Conservation (phyloP, 2,113 vertebrate species). For the Micronisus gabar region DNA sequence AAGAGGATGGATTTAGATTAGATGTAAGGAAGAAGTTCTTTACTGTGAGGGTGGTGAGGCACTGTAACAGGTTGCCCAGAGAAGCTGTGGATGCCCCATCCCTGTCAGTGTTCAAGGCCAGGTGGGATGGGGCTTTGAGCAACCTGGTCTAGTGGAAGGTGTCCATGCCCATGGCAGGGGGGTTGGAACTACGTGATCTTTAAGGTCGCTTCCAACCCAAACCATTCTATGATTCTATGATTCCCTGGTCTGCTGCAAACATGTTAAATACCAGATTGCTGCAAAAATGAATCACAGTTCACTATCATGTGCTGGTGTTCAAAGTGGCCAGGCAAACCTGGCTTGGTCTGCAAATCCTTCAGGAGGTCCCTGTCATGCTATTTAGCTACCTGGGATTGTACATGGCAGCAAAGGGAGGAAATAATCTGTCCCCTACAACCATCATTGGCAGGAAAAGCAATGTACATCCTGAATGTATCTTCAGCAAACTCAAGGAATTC, state of each 20-base stretch:
- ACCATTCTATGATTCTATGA: neutral
- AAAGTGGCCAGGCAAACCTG: neutral
- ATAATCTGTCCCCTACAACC: neutral
- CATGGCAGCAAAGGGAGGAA: neutral
- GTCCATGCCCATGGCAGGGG: too few species aligned
- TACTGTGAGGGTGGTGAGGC: too few species aligned
- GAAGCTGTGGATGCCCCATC: too few species aligned
- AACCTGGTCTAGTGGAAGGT: too few species aligned
- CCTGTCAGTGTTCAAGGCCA: too few species aligned
- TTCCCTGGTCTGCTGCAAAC: constrained; percentile 25
- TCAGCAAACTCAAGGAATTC: neutral
- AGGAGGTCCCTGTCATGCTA: neutral
- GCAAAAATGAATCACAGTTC: constrained; percentile 20
- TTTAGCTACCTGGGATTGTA: neutral
- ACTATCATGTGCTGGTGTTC: neutral
- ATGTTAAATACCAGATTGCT: constrained; percentile 12
- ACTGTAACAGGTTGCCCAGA: too few species aligned
- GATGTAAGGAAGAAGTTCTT: too few species aligned
- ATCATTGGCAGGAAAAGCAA: accelerated
- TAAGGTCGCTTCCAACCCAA: too few species aligned
- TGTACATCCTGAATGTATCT: neutral
- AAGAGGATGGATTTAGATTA: too few species aligned
- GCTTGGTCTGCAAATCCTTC: neutral
- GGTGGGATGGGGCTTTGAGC: too few species aligned
- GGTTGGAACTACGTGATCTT: too few species aligned